Evolutionary conservation across 2,113 vertebrate genomes (phyloP).

Genomic region (Casuarius casuarius): DNA sequence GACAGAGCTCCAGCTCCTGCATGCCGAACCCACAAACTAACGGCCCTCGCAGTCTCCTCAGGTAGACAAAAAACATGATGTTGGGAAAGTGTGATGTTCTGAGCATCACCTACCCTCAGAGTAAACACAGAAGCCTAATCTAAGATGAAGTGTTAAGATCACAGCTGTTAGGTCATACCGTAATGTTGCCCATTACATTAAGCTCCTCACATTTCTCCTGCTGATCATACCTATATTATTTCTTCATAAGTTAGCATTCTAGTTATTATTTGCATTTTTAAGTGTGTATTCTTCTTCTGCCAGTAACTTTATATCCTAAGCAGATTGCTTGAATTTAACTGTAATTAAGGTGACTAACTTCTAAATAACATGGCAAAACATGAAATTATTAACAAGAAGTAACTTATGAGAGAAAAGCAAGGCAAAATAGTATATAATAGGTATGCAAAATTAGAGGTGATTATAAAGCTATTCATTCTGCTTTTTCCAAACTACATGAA

Average conservation of each 20-base stretch:
- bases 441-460: background rate
- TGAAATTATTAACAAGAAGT: background rate
- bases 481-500: background rate
- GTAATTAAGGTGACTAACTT: background rate
- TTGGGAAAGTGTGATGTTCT: background rate
- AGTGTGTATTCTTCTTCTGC: background rate
- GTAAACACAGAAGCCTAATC: background rate
- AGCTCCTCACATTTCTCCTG: background rate
- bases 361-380: background rate
- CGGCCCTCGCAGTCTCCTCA: rapidly evolving
- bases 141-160: background rate
- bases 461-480: background rate
- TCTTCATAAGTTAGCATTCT: background rate
- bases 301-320: background rate
- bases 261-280: background rate
- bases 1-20: background rate
- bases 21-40: background rate
- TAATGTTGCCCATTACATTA: background rate
- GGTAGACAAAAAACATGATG: background rate
- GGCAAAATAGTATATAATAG: background rate
- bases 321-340: background rate
- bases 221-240: background rate
- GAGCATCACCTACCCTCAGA: background rate
- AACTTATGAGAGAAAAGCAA: background rate
- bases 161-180: background rate